Evolutionary conservation across 2,113 vertebrate genomes (phyloP), one percentile per base, ranked within the genome.

Genomic region (Amphilophus citrinellus): DNA sequence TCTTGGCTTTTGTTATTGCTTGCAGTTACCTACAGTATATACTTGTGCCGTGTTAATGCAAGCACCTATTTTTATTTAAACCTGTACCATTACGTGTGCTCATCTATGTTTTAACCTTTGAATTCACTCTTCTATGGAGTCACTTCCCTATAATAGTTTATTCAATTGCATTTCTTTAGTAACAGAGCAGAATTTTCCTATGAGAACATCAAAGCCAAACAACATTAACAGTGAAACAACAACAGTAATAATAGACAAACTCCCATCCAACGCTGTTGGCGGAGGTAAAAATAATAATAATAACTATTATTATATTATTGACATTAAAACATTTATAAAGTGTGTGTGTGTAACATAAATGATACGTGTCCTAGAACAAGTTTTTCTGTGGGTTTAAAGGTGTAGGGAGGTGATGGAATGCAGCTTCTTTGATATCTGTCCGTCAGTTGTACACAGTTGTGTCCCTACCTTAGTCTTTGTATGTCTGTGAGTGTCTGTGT

Each of bases 1-100:
- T 95, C 91, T 95, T 90, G 78, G 93, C 91, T 96, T 96, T 96
- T 82, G 88, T 96, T 95, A 90, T 91, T 79, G 92, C 93, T 96
- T 92, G 95, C 95, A 90, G 84, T 93, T 92, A 92, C 93, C 88
- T 95, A 87, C 88, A 91, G 88, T 89, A 90, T 94, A 95, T 91
- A 87, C 90, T 94, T 77, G 93, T 95, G 94, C 89, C 90, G 92
- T 94, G 87, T 93, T 93, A 84, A 93, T 93, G 94, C 94, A 94
- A 95, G 94, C 93, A 68, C 92, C 92, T 88, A 66, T 84, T 92
- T 93, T 94, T 89, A 95, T 93, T 96, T 93, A 91, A 95, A 93
- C 91, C 83, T 87, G 87, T 93, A 94, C 85, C 92, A 93, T 94
- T 83, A 85, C 75, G 89, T 94, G 92, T 95, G 94, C 89, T 92